These are phyloP conservation scores for Dinoponera quadriceps DNA, from an alignment of 1,140 invertebrate species.

Conservation along the genomic window DNA sequence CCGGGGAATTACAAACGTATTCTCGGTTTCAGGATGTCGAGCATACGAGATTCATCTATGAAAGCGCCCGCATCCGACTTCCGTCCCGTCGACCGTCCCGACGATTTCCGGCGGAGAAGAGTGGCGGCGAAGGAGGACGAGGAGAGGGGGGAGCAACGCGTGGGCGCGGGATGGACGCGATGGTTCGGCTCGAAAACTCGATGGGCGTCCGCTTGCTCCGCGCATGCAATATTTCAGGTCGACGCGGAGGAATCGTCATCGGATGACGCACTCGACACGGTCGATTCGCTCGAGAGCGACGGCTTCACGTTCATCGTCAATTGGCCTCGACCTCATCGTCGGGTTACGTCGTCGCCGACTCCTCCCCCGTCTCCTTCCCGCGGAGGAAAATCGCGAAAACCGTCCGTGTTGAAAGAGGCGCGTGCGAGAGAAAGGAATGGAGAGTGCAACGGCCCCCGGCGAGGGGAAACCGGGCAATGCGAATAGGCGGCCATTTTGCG, in stretches of 20 bases:
- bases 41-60: neutral
- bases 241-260: constrained; percentile 11
- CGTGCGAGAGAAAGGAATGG: too few relatives aligned
- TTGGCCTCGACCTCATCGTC: too few relatives aligned
- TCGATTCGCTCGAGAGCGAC: neutral
- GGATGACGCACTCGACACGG: neutral
- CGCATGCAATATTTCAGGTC: neutral
- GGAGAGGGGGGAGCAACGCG: neutral
- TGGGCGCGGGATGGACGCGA: constrained; percentile 21
- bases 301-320: neutral
- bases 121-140: neutral
- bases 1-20: constrained; percentile 19
- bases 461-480: neutral
- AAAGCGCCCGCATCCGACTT: neutral
- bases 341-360: too few relatives aligned
- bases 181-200: neutral
- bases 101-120: constrained; percentile 1
- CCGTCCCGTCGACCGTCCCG: neutral
- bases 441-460: neutral
- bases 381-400: neutral
- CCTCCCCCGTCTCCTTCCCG: too few relatives aligned
- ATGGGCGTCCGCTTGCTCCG: neutral
- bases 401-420: too few relatives aligned
- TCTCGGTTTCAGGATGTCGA: constrained; percentile 12
- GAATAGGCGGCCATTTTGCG: constrained; percentile 3